These are phyloP conservation scores for Plumapathes pennacea DNA, from an alignment of 92 coral and sea anemone species.

Conservation along the genomic window DNA sequence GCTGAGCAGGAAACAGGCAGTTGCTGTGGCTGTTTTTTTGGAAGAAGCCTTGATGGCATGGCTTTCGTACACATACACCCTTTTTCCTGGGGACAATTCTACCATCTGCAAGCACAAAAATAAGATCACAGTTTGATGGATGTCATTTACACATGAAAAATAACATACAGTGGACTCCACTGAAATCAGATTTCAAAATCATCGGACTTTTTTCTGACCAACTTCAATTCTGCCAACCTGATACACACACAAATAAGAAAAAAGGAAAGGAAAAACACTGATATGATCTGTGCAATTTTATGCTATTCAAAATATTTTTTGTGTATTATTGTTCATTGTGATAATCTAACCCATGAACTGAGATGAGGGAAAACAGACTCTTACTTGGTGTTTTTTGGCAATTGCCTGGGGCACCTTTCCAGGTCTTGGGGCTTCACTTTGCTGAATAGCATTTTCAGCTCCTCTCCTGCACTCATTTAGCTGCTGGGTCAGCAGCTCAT, in stretches of 20 bases:
- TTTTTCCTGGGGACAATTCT: slow-evolving; percentile 48
- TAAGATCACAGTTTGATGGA: too few relatives aligned
- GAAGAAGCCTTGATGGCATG: slow-evolving; percentile 46
- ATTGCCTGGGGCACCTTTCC: slow-evolving; percentile 21
- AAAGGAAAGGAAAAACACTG: too few relatives aligned
- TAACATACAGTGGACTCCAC: too few relatives aligned
- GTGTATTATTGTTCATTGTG: too few relatives aligned
- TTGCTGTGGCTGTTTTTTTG: slow-evolving; percentile 36
- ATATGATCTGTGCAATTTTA: too few relatives aligned
- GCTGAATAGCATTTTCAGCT: not conserved
- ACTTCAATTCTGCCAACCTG: too few relatives aligned
- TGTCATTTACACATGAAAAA: too few relatives aligned
- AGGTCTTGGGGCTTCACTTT: slow-evolving; percentile 18
- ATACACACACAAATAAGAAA: too few relatives aligned
- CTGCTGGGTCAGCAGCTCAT: slow-evolving; percentile 21
- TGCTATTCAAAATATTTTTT: too few relatives aligned
- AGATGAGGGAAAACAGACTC: slow-evolving; percentile 2
- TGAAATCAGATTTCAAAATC: too few relatives aligned
- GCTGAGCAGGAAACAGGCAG: slow-evolving; percentile 42
- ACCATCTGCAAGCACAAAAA: slow-evolving; percentile 37
- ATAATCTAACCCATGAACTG: too few relatives aligned
- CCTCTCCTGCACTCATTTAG: slow-evolving; percentile 5
- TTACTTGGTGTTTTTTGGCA: slow-evolving; percentile 33
- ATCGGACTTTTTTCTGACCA: too few relatives aligned
- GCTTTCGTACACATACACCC: slow-evolving; percentile 42